Conservation (phyloP, 1,140 invertebrate species). For the Stenopsyche tienmushanensis region DNA sequence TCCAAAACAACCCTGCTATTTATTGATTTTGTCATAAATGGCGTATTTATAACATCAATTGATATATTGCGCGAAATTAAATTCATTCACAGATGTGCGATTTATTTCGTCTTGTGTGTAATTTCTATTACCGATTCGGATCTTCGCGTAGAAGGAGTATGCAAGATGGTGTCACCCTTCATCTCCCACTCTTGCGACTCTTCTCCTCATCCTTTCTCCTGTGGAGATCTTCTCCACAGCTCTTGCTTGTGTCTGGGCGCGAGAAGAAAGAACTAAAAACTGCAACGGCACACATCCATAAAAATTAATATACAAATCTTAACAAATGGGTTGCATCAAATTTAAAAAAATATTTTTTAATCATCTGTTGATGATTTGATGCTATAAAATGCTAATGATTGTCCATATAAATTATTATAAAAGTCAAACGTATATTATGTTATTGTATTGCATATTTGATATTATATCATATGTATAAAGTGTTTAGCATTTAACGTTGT, state of each 20-base stretch:
- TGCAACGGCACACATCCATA: slow-evolving; percentile 2
- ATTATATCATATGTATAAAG: not conserved
- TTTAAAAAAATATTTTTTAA: slow-evolving; percentile 13
- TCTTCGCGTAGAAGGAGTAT: slow-evolving; percentile 5
- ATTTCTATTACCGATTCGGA: slow-evolving; percentile 25
- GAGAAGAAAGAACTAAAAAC: slow-evolving; percentile 9
- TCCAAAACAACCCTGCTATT: too few species aligned
- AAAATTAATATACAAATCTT: slow-evolving; percentile 11
- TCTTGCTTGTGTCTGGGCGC: slow-evolving; percentile 12
- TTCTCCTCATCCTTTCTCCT: not conserved
- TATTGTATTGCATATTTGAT: too few species aligned
- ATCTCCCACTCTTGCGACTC: not conserved
- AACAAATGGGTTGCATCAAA: too few species aligned
- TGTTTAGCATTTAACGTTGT: too few species aligned
- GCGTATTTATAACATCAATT: too few species aligned
- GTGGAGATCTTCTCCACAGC: slow-evolving; percentile 6
- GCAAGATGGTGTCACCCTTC: slow-evolving; percentile 24
- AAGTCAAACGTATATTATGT: too few species aligned
- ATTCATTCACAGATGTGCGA: too few species aligned
- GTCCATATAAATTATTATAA: slow-evolving; percentile 3
- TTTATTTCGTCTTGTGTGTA: slow-evolving; percentile 6
- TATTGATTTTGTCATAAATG: too few species aligned
- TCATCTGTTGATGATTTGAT: too few species aligned
- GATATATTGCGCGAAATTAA: too few species aligned
- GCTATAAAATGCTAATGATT: too few species aligned